phyloP scores from a whole-genome alignment of 2,888 invertebrate species.

The Cerastoderma edule region DNA sequence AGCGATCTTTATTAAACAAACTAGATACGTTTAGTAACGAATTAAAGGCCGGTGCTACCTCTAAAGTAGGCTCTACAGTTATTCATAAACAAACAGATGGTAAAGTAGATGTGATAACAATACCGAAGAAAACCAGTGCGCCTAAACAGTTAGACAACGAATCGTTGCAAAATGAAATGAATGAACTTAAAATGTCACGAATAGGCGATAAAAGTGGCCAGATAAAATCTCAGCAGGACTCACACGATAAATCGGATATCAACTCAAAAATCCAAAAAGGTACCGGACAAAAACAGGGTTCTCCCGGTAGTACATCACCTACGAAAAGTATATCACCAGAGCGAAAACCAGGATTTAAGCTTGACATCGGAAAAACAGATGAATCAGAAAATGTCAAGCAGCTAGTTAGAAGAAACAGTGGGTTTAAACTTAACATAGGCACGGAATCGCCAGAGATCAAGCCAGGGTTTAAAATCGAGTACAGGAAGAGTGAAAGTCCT shows the following conservation, averaged over 20 bases:
- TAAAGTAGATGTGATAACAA: constrained; percentile 26
- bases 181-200: constrained; percentile 25
- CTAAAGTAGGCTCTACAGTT: constrained; percentile 44
- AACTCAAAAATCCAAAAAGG: neutral
- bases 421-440: constrained; percentile 16
- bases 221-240: constrained; percentile 7
- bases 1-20: constrained; percentile 32
- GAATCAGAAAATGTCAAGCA: constrained; percentile 16
- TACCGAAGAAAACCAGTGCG: constrained; percentile 16
- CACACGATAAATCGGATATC: neutral
- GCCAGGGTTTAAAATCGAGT: constrained; percentile 17
- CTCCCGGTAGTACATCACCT: neutral
- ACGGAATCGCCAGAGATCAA: constrained; percentile 21
- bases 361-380: constrained; percentile 20
- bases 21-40: constrained; percentile 50
- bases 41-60: constrained; percentile 37
- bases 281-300: neutral
- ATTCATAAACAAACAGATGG: constrained; percentile 48
- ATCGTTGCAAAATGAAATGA: constrained; percentile 31
- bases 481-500: constrained; percentile 17
- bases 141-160: constrained; percentile 21
- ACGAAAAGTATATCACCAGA: constrained; percentile 15
- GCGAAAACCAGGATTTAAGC: constrained; percentile 13
- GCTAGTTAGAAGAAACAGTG: constrained; percentile 17
- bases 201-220: constrained; percentile 22